Base-by-base conservation (phyloP, 2,113 vertebrate species). In the Erinaceus europaeus region DNA sequence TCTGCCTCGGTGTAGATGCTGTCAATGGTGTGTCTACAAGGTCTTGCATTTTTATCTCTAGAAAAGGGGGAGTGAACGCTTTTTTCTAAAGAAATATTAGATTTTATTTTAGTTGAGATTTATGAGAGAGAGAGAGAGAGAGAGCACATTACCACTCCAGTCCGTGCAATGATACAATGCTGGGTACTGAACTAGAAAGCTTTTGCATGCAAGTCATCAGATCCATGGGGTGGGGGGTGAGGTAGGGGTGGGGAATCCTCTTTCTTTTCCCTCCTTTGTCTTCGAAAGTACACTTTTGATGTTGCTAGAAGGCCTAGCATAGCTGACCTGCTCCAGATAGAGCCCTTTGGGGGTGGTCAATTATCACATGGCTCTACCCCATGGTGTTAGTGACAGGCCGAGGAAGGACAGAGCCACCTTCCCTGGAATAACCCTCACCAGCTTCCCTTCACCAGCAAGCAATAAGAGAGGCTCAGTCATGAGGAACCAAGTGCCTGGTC, bases 401-500 rank as follows among this genome's bases (percentile, higher is more conserved):
- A 80, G 84, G 72, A 80, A 32, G 72, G 50, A 86, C 0, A 27
- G 46, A 52, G 38, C 13, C 9, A 46, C 42, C 64, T 62, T 92
- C 73, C 83, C 64, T 44, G 61, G 23, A 59, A 74, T 88, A 71
- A 88, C 64, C 80, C 81, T 80, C 0, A 3, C n/a, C n/a, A 86
- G 89, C 74, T 90, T 86, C 55, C 42, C 71, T 92, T 80, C n/a
- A 42, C 78, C 74, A 86, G 71, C 88, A 93, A 78, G 84, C 86
- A 86, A 57, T 93, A 74, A 86, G 32, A 61, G 61, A 91, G 89
- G 89, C 72, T 86, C 74, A 88, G 50, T 89, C 88, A 73, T 69
- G 77, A 94, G 94, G 89, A 92, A 89, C 48, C 3, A 81, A 88
- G 76, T 36, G 73, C 73, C 52, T 92, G 80, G 88, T 77, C 52